Conservation (phyloP, 2,113 vertebrate species). For the Hyaena hyaena region DNA sequence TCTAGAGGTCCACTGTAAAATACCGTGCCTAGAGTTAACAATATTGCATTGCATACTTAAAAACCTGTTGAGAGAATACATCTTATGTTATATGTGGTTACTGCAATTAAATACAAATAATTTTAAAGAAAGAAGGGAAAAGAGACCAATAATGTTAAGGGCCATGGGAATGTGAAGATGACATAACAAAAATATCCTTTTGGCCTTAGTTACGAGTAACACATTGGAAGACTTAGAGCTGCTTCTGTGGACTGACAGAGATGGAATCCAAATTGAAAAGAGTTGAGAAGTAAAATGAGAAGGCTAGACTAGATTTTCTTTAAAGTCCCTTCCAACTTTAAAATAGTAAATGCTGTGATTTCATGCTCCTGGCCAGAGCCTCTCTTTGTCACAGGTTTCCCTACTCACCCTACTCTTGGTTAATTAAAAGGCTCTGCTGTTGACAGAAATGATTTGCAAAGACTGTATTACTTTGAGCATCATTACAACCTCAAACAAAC, state of each 20-base stretch:
- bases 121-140: not conserved
- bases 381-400: not conserved
- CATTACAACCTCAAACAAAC: conserved; percentile 27
- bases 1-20: not conserved
- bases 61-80: not conserved
- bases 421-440: not conserved
- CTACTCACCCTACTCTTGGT: not conserved
- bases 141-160: not conserved
- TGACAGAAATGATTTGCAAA: conserved; percentile 41
- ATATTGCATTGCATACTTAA: not conserved
- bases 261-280: conserved; percentile 43
- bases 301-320: not conserved
- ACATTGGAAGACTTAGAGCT: conserved; percentile 16
- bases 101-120: not conserved
- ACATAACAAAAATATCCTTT: conserved; percentile 49
- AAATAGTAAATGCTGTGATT: conserved; percentile 39
- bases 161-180: conserved; percentile 21
- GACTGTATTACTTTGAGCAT: not conserved
- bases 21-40: not conserved
- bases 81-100: not conserved
- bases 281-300: conserved; percentile 48
- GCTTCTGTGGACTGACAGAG: conserved; percentile 38
- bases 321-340: conserved; percentile 9
- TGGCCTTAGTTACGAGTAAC: conserved; percentile 30
- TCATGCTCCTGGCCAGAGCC: not conserved